Percentiles rank a stretch among this genome's conserved stretches.
These are phyloP conservation scores for Plecturocebus donacophilus DNA, from an alignment of 2,113 vertebrate species.

Conservation along the genomic window DNA sequence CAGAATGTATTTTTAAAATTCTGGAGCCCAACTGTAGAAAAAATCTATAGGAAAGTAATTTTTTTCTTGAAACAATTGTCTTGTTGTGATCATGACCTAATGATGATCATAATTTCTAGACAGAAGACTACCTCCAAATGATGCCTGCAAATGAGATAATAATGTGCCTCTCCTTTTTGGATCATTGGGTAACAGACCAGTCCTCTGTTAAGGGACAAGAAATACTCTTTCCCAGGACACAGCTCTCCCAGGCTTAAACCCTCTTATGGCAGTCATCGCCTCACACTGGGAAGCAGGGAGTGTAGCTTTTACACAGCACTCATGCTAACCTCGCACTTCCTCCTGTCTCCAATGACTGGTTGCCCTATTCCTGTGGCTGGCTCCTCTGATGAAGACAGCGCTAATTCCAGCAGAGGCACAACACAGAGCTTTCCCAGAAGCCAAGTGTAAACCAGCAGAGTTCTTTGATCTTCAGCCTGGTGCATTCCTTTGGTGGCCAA, in stretches of 20 bases:
- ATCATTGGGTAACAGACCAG: too few species aligned
- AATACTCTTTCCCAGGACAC: too few species aligned
- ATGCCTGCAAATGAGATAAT: too few species aligned
- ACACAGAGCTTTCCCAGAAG: conserved; percentile 3
- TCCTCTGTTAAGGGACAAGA: too few species aligned
- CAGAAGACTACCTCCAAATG: neutral
- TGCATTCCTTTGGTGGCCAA: conserved; percentile 73
- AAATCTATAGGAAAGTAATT: neutral
- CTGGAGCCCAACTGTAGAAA: neutral
- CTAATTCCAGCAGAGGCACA: conserved; percentile 60
- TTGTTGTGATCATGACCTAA: neutral
- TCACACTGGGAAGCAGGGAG: neutral
- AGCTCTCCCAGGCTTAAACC: neutral
- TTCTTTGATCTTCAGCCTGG: conserved; percentile 75
- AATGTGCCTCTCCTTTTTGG: too few species aligned
- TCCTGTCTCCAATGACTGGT: neutral
- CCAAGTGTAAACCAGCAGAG: conserved; percentile 61
- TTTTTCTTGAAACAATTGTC: neutral
- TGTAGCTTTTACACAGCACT: neutral
- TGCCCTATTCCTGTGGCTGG: conserved; percentile 11
- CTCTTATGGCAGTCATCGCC: neutral
- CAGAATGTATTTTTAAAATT: conserved; percentile 13
- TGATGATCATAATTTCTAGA: neutral
- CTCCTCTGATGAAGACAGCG: conserved; percentile 40
- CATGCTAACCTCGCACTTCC: neutral